Evolutionary conservation across 2,797 vertebrate species (phyloP).

Genomic region (Danio jaintianensis): DNA sequence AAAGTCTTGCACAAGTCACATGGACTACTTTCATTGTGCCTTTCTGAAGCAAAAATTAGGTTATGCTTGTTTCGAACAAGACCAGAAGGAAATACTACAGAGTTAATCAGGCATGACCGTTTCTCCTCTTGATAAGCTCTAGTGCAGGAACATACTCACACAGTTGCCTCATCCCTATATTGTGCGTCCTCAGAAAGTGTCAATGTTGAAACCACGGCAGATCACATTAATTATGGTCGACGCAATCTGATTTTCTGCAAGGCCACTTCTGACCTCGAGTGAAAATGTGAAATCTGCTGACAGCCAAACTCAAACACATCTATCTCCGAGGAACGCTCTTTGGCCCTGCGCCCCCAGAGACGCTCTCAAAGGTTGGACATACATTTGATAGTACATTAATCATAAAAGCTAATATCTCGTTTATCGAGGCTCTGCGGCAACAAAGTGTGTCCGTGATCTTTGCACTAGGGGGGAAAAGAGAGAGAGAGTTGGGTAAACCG

Average conservation of each 20-base stretch:
- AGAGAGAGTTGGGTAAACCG: background rate
- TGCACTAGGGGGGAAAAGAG: background rate
- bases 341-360: slow-evolving; percentile 25
- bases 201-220: background rate
- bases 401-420: slow-evolving; percentile 12
- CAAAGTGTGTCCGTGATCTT: background rate
- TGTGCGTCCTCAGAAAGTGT: background rate
- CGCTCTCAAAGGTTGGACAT: slow-evolving; percentile 22
- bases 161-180: background rate
- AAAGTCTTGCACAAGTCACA: background rate
- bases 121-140: too few species aligned
- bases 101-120: too few species aligned
- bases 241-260: slow-evolving; percentile 16
- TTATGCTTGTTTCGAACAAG: background rate
- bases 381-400: slow-evolving; percentile 19
- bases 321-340: slow-evolving; percentile 16
- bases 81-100: background rate
- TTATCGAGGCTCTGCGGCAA: slow-evolving; percentile 34
- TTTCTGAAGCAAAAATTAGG: background rate
- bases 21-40: background rate
- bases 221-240: slow-evolving; percentile 31
- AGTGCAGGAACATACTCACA: background rate
- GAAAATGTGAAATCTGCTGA: slow-evolving; percentile 25
- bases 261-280: background rate
- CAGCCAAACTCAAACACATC: background rate